Evolutionary conservation across 2,888 invertebrate genomes (phyloP), one percentile per base, ranked within the genome.

Genomic region (Rhimphoctona megacephalus): DNA sequence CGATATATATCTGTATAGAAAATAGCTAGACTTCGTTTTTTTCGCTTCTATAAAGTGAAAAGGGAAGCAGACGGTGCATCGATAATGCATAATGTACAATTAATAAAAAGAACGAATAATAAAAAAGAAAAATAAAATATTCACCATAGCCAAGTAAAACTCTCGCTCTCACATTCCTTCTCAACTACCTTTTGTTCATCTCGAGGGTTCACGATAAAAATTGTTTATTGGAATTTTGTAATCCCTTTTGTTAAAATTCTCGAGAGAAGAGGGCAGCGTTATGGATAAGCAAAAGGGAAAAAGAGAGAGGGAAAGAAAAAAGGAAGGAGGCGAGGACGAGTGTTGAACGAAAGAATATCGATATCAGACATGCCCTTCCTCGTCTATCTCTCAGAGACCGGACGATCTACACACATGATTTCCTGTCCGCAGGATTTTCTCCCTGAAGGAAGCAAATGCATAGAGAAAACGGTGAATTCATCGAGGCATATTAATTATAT

Each of bases 171-270:
- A 52, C 49, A 25, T 61, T 66, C 54, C 70, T 52, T 30, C 39
- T 70, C 57, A 66, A 36, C 33, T 46, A 61, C 14, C 81, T 83
- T 81, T 86, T 83, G 81, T 86, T 81, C 64, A 46, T 49, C 72
- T 52, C 72, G 67, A 49, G 69, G n/a, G 61, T 39, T 80, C 30
- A 52, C 76, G 69, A 73, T 78, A 74, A 84, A 86, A 86, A 86
- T 83, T 81, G 83, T 77, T 86, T 86, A 86, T 86, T 83, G 86
- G 86, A 81, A 86, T 81, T 86, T 86, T 67, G 81, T 84, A 83
- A 84, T 78, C 72, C 73, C 81, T 84, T 86, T 86, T 86, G 81
- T 86, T 81, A 36, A 73, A 86, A 81, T 76, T 84, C 80, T 83
- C 83, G 72, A 33, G 70, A 66, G 33, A 49, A 69, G 30, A 76